Base-by-base conservation (phyloP, 2,113 vertebrate genomes). In the Dasyprocta punctata region DNA sequence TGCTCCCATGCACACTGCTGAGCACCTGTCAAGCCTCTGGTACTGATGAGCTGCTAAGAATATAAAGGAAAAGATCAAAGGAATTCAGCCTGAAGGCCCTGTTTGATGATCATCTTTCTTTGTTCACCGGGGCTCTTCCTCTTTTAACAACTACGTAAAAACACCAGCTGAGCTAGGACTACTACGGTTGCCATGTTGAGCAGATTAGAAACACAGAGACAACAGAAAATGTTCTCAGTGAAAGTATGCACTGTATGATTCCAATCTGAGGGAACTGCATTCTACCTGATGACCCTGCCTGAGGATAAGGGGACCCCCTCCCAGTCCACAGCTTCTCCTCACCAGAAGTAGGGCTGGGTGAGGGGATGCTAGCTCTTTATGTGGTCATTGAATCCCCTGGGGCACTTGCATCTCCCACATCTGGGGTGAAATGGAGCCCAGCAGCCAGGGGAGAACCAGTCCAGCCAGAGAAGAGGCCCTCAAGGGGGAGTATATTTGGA, bases 61-160 rank as follows among this genome's bases (percentile, higher is more conserved):
- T 0, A 52, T 30, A 28, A 41, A 41, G 16, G 13, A 47, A n/a
- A 83, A 19, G 75, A 87, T 24, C 38, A 61, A 44, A 83, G 19
- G 13, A 78, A 61, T 83, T 60, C 65, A 44, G 1, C 28, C 80
- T 36, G 17, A 8, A 60, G 52, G 22, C 11, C 54, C 44, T 61
- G 41, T 22, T 54, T 47, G 9, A 71, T 36, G 13, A 2, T 44
- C 60, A 38, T 17, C 78, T 65, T 65, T 67, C 38, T 52, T 33
- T 85, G 14, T 41, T 49, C 36, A 36, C 36, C 47, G 12, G 24
- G 41, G n/a, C 3, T n/a, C 41, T 33, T 61, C 73, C 84, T 67
- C 75, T 82, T 61, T 80, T 30, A 94, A 47, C 12, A 87, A 49
- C 54, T 47, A 87, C 41, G 38, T 86, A 63, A 69, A 75, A 80